Evolutionary conservation across 2,888 invertebrate genomes (phyloP).

Genomic region (Agonopterix subpropinquella): DNA sequence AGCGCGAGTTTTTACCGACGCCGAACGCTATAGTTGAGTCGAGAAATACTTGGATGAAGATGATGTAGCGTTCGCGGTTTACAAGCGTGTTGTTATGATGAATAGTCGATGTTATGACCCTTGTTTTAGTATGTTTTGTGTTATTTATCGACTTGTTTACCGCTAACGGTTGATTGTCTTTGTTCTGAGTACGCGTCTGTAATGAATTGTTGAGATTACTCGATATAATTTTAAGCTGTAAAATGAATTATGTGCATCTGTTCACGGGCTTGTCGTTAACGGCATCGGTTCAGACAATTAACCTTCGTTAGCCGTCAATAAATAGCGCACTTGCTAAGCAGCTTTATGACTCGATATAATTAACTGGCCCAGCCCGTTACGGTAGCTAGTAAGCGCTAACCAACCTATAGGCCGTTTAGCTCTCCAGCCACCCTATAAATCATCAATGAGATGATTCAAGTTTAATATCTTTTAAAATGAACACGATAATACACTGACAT

Average conservation of each 20-base stretch:
- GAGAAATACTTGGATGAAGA: conserved; percentile 32
- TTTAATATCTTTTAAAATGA: not conserved
- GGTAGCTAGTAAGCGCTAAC: conserved; percentile 42
- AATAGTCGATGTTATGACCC: conserved; percentile 46
- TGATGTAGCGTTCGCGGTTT: conserved; percentile 55
- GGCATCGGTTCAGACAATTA: conserved; percentile 34
- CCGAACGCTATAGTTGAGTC: conserved; percentile 14
- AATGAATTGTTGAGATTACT: not conserved
- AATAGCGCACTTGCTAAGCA: conserved; percentile 52
- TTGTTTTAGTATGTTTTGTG: conserved; percentile 35
- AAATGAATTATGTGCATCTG: not conserved
- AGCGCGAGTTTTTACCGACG: conserved; percentile 48
- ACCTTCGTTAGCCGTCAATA: conserved; percentile 58
- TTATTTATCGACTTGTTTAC: conserved; percentile 30
- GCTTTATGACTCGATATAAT: conserved; percentile 57
- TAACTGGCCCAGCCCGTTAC: conserved; percentile 45
- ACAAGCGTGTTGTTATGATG: conserved; percentile 49
- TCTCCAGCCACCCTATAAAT: conserved; percentile 35
- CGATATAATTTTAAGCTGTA: too few relatives aligned
- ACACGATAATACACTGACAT: not conserved
- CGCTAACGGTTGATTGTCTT: not conserved
- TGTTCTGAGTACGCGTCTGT: not conserved
- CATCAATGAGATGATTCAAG: conserved; percentile 16
- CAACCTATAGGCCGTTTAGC: conserved; percentile 28
- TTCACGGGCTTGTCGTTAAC: conserved; percentile 26